phyloP scores from a whole-genome alignment of 1,140 invertebrate species.

The Lordiphosa mommai region DNA sequence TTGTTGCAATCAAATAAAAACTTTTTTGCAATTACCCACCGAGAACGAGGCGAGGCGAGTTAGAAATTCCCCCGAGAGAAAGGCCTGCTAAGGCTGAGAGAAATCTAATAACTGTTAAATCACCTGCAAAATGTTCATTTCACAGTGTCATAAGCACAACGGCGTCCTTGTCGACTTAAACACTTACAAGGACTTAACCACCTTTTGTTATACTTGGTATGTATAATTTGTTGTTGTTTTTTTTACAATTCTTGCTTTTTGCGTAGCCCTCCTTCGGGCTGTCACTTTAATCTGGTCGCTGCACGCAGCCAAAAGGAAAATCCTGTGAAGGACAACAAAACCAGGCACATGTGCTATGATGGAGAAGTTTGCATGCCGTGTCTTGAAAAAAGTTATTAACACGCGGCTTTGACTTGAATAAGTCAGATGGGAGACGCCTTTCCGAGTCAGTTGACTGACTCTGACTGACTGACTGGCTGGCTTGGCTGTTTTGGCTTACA shows the following conservation, averaged over 20 bases:
- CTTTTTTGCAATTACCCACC: conserved; percentile 42
- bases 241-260: conserved; percentile 36
- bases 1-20: conserved; percentile 74
- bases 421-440: conserved; percentile 53
- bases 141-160: conserved; percentile 68
- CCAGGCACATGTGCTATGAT: conserved; percentile 10
- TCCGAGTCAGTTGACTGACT: neutral
- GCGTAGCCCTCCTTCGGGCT: conserved; percentile 58
- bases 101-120: conserved; percentile 77
- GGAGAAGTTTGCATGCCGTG: conserved; percentile 42
- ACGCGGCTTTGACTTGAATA: conserved; percentile 61
- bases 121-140: conserved; percentile 78
- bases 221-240: too few relatives aligned
- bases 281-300: conserved; percentile 68
- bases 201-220: conserved; percentile 48
- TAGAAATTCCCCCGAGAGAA: conserved; percentile 18
- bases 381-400: conserved; percentile 56
- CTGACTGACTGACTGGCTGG: conserved; percentile 33
- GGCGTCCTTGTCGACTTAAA: conserved; percentile 60
- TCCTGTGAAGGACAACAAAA: conserved; percentile 52
- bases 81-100: conserved; percentile 26
- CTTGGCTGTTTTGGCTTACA: neutral
- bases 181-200: conserved; percentile 75
- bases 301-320: conserved; percentile 49
- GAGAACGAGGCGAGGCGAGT: neutral